Conservation (phyloP, 1,140 invertebrate genomes). For the Phenacoccus solenopsis region DNA sequence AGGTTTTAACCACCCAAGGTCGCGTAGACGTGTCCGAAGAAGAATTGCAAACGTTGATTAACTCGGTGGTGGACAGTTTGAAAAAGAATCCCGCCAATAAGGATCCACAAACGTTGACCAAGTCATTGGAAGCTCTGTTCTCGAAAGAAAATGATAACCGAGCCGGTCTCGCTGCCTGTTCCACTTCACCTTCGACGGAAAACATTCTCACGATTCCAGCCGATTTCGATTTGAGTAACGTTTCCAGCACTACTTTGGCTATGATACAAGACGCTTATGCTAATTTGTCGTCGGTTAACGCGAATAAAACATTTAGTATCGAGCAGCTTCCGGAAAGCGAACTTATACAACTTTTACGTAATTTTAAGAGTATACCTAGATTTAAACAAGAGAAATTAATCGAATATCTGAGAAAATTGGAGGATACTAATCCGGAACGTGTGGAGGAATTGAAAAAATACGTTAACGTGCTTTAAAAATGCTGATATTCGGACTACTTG, state of each 20-base stretch:
- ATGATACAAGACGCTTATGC: slow-evolving; percentile 8
- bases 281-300: background rate
- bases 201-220: background rate
- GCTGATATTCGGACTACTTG: no score
- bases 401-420: slow-evolving; percentile 60
- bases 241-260: background rate
- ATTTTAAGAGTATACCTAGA: slow-evolving; percentile 58
- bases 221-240: background rate
- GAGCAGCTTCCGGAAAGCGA: slow-evolving; percentile 60
- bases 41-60: slow-evolving; percentile 60
- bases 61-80: slow-evolving; percentile 54
- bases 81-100: slow-evolving; percentile 37
- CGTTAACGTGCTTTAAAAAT: slow-evolving; percentile 38
- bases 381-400: slow-evolving; percentile 68
- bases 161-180: background rate
- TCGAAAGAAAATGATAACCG: slow-evolving; percentile 3
- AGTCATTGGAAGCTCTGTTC: slow-evolving; percentile 12
- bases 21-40: slow-evolving; percentile 60
- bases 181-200: slow-evolving; percentile 1
- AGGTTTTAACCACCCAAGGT: slow-evolving; percentile 57
- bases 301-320: slow-evolving; percentile 35
- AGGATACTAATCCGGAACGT: slow-evolving; percentile 50
- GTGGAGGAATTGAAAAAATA: slow-evolving; percentile 55
- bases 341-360: slow-evolving; percentile 57
- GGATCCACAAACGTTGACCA: slow-evolving; percentile 19